Conservation (phyloP, 2,113 vertebrate genomes). For the Chloropsis cyanopogon region DNA sequence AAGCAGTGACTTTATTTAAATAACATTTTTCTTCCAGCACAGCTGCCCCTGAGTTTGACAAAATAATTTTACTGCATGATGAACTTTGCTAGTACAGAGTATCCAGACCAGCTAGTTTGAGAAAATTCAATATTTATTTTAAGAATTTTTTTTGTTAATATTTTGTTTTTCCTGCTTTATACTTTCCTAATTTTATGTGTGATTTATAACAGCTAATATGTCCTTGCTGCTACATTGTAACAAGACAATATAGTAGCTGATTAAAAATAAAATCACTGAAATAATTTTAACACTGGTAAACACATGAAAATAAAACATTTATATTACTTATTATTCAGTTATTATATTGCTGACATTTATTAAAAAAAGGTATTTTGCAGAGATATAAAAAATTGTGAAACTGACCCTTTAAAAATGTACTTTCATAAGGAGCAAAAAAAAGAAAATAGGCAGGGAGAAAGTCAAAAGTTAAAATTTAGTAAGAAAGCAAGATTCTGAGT, state of each 20-base stretch:
- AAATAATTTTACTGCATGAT: background rate
- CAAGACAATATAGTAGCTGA: background rate
- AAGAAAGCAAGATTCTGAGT: background rate
- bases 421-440: background rate
- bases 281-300: background rate
- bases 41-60: background rate
- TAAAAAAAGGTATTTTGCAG: background rate
- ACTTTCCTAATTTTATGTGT: background rate
- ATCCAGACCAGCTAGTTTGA: background rate
- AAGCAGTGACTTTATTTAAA: constrained; percentile 11
- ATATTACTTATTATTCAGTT: background rate
- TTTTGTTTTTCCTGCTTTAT: background rate
- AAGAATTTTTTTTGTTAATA: background rate
- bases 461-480: background rate
- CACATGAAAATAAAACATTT: background rate
- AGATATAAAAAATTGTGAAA: background rate
- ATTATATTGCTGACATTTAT: background rate
- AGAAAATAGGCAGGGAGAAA: background rate
- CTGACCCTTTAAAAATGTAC: background rate
- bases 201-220: background rate
- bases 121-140: background rate
- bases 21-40: background rate
- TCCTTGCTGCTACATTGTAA: background rate
- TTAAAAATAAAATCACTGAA: background rate
- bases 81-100: background rate